These are phyloP conservation scores for Camelus dromedarius DNA, from an alignment of 2,113 vertebrate genomes.

Conservation along the genomic window DNA sequence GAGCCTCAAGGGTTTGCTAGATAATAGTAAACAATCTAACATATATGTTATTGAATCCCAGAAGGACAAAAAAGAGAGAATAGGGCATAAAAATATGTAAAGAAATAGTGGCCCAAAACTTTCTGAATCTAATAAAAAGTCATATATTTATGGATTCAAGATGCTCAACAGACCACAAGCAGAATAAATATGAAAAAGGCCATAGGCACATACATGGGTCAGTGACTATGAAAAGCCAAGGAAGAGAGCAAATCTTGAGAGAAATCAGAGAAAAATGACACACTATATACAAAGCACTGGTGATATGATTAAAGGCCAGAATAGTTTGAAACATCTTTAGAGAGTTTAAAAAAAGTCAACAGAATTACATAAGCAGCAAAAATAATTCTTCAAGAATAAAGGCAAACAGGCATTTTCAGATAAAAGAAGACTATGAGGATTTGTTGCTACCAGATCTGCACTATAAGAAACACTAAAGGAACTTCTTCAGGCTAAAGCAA, in stretches of 20 bases:
- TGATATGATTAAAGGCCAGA: neutral
- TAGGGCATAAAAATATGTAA: neutral
- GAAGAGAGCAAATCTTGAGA: neutral
- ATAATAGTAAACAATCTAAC: neutral
- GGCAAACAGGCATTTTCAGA: neutral
- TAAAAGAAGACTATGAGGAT: neutral
- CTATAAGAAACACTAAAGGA: neutral
- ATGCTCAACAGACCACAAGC: neutral
- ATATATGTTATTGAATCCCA: neutral
- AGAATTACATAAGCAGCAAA: conserved; percentile 3
- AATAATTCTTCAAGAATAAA: neutral
- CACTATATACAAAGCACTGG: neutral
- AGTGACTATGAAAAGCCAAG: neutral
- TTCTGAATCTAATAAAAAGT: neutral
- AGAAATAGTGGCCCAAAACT: neutral
- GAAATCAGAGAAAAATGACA: neutral
- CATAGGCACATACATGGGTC: neutral
- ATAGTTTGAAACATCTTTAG: neutral
- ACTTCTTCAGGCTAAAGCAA: neutral
- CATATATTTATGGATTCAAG: neutral
- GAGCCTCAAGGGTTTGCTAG: neutral
- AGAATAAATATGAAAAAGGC: neutral
- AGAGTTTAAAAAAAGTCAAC: neutral
- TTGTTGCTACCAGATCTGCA: neutral
- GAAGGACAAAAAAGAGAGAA: neutral